Evolutionary conservation across 2,888 invertebrate species (phyloP), one percentile per base, ranked within the genome.

Genomic region (Amorpha juglandis): DNA sequence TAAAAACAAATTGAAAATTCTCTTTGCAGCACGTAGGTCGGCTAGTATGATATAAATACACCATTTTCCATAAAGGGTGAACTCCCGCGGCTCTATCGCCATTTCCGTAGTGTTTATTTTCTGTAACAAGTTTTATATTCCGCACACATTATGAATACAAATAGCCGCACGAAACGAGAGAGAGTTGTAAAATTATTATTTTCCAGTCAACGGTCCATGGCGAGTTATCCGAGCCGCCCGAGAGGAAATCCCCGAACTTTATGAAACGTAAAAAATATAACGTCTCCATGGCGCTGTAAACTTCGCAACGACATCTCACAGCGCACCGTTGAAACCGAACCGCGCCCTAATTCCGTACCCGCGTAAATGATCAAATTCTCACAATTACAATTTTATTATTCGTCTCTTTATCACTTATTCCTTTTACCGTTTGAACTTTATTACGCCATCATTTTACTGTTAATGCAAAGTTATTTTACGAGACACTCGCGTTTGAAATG

Each of bases 161-260:
- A 73, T 69, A 38, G 64, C 63, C 64, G 53, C 52, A 64, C 65
- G 67, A 63, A 66, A 53, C 42, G 51, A 68, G 66, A 63, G 52
- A 63, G 67, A 64, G 58, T 70, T 70, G 69, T 72, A 71, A 74
- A 76, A 71, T 73, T 73, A 73, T 73, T 72, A 76, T 74, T 72
- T 74, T 72, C 71, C 69, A 71, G 71, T 73, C 70, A 72, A 67
- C 67, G 69, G 65, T 51, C 70, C 64, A 55, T 64, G 64, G 53
- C 58, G 62, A 68, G 62, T 63, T 66, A 63, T 12, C 47, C 51
- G 52, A 50, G 33, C 67, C 55, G 19, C 45, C 58, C n/a, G 50
- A 50, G 48, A 42, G 19, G 19, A 42, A 48, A 48, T 48, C 45
- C 19, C 35, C 47, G 42, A 72, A 71, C 66, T 73, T 73, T 70